phyloP scores from a whole-genome alignment of 2,888 invertebrate species.

The Limenitis camilla region DNA sequence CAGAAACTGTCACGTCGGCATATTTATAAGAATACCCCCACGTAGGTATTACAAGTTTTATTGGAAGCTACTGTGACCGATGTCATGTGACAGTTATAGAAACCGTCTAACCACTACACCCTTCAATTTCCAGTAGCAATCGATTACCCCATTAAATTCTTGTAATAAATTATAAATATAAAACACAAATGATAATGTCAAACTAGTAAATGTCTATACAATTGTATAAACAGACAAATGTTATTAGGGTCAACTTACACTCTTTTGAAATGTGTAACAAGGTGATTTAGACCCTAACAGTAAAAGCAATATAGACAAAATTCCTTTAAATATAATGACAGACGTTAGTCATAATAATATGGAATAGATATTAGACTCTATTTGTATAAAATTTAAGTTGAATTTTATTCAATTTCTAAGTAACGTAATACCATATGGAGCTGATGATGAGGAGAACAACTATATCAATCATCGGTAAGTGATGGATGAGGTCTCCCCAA shows the following conservation, averaged over 20 bases:
- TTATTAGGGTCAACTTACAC: conserved; percentile 46
- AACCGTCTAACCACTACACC: not conserved
- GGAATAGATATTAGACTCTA: conserved; percentile 26
- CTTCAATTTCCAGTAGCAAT: conserved; percentile 18
- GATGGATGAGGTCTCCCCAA: conserved; percentile 68
- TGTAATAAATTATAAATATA: conserved; percentile 59
- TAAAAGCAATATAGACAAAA: not conserved
- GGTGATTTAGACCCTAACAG: conserved; percentile 27
- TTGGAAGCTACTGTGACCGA: too few relatives aligned
- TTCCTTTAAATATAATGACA: not conserved
- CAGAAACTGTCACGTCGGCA: too few relatives aligned
- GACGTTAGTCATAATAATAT: not conserved
- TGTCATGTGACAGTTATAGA: too few relatives aligned
- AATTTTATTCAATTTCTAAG: not conserved
- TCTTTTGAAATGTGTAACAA: conserved; percentile 7
- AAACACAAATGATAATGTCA: conserved; percentile 68
- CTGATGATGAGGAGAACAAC: conserved; percentile 33
- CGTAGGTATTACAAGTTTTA: too few relatives aligned
- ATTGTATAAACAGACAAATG: conserved; percentile 56
- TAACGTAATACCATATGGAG: conserved; percentile 29
- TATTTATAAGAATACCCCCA: too few relatives aligned
- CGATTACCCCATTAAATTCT: conserved; percentile 21
- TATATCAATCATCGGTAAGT: conserved; percentile 67
- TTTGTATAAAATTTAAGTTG: fast-evolving
- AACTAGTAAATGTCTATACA: conserved; percentile 57